These are phyloP conservation scores for Oreochromis spilurus DNA, from an alignment of 2,113 vertebrate species.

Conservation along the genomic window DNA sequence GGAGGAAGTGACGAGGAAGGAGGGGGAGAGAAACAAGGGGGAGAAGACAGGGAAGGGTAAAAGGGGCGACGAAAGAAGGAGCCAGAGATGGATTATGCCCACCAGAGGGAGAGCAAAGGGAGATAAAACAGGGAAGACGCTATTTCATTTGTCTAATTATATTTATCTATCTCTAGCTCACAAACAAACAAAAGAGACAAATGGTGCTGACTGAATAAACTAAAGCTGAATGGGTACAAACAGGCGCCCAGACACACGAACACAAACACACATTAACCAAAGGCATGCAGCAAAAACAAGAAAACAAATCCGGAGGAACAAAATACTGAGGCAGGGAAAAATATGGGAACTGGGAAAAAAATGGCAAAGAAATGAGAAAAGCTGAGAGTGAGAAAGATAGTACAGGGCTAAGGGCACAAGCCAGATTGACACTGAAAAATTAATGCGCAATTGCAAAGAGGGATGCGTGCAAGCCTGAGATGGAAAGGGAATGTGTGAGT, in stretches of 20 bases:
- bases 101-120: slow-evolving; percentile 38
- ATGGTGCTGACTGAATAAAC: slow-evolving; percentile 45
- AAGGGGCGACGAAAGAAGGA: slow-evolving; percentile 32
- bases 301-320: slow-evolving; percentile 22
- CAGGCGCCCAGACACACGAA: neutral
- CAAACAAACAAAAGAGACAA: slow-evolving; percentile 69
- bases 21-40: slow-evolving; percentile 14
- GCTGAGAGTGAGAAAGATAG: slow-evolving; percentile 31
- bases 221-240: slow-evolving; percentile 12
- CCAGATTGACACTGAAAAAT: slow-evolving; percentile 79
- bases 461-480: slow-evolving; percentile 19
- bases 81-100: slow-evolving; percentile 58
- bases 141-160: slow-evolving; percentile 74
- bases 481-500: slow-evolving; percentile 44
- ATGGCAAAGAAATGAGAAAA: slow-evolving; percentile 40
- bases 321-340: neutral
- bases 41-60: slow-evolving; percentile 48
- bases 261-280: slow-evolving; percentile 35
- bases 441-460: slow-evolving; percentile 69
- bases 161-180: slow-evolving; percentile 64
- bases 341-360: slow-evolving; percentile 31
- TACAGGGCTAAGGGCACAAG: slow-evolving; percentile 56
- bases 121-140: slow-evolving; percentile 55
- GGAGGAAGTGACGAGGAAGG: neutral
- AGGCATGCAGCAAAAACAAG: neutral